Base-by-base conservation (phyloP, 2,113 vertebrate genomes). In the Enhydra lutris region DNA sequence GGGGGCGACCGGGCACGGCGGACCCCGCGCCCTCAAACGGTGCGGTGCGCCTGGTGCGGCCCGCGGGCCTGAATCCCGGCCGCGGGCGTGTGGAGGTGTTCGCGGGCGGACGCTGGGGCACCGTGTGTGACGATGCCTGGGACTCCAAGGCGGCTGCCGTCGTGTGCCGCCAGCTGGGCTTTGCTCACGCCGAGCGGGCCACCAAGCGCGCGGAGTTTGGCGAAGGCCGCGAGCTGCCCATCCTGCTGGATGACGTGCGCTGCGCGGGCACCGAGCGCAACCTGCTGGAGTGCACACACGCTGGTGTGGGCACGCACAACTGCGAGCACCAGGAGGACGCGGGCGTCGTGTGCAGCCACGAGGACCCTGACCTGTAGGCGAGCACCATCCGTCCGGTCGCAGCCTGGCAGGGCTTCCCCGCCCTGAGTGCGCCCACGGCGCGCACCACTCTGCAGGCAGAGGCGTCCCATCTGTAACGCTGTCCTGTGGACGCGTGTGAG, bases 111-210 rank as follows among this genome's bases (percentile, higher is more conserved):
- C 85, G 98, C 65, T 99, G 99, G 99, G 99, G 99, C 76, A 99
- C 99, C 0, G 99, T 99, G 55, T 99, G 99, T 0, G 99, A 99
- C 0, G 99, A 99, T 2, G 98, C 99, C 7, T 99, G 99, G 99
- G 98, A 97, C 90, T 50, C 7, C 3, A 61, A 97, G 0, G 99
- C 99, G 0, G 99, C 99, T 0, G 61, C 96, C 0, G 99, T 99
- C 50, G 99, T 99, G 82, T 99, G 99, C 94, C 99, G 97, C 74
- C 99, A 99, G 98, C 98, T 99, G 67, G 99, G 99, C 73, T 99
- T 99, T 91, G 97, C 83, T 2, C 67, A 98, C 0, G 99, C 94
- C 0, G 95, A 98, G n/a, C 98, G 99, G 61, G 99, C 99, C 8
- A 80, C 98, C 96, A 99, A 99, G 98, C 98, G 99, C 20, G 99